phyloP scores from a whole-genome alignment of 2,797 vertebrate genomes.

The Pampus argenteus region DNA sequence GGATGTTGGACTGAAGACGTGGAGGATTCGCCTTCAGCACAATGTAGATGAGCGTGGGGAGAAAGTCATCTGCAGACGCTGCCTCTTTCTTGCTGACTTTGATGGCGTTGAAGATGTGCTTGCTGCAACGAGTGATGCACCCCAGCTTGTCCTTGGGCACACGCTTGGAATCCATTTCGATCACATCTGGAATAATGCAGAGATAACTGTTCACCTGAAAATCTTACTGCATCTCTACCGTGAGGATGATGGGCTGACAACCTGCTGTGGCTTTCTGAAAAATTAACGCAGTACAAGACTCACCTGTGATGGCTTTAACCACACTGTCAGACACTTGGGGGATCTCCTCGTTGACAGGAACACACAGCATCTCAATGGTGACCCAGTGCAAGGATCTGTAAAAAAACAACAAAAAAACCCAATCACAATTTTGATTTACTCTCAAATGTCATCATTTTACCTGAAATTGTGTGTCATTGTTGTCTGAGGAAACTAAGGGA shows the following conservation, averaged over 20 bases:
- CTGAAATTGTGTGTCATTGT: background rate
- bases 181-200: conserved; percentile 87
- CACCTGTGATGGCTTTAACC: conserved; percentile 98
- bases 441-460: background rate
- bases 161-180: conserved; percentile 97
- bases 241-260: background rate
- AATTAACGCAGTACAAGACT: conserved; percentile 23
- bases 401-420: conserved; percentile 46
- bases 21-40: conserved; percentile 98
- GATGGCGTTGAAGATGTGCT: conserved; percentile 98
- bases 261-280: background rate
- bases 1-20: conserved; percentile 97
- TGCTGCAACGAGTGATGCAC: conserved; percentile 97
- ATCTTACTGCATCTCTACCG: background rate
- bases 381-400: conserved; percentile 97
- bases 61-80: conserved; percentile 96
- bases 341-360: conserved; percentile 96
- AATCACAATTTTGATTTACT: background rate
- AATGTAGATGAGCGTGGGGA: conserved; percentile 97
- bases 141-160: conserved; percentile 95
- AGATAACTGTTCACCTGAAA: background rate
- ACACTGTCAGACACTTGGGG: conserved; percentile 96
- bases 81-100: conserved; percentile 94
- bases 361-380: conserved; percentile 96
- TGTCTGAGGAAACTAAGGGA: background rate